Evolutionary conservation across 1,140 invertebrate genomes (phyloP), one percentile per base, ranked within the genome.

Genomic region (Venustaconcha ellipsiformis): DNA sequence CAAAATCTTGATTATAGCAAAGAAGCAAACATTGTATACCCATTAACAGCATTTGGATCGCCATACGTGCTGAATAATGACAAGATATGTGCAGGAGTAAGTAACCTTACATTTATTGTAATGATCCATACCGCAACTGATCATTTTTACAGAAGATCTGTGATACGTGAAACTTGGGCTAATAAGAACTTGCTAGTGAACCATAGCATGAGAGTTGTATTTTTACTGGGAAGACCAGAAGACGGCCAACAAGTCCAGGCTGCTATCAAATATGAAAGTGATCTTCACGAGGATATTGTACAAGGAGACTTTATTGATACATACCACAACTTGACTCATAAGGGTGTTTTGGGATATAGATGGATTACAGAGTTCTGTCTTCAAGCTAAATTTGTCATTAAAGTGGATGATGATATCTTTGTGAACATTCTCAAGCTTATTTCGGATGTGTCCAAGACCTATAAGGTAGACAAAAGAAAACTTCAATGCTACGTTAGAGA

Each of bases 271-370:
- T 82, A 90, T 20, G 95, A 97, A 87, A 92, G 92, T 81, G 82
- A 79, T 1, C 78, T 84, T 1, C 92, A 93, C 82, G 88, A 91
- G n/a, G 96, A 97, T 84, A 91, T 96, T 72, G 92, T 96, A 56
- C 94, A 95, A 89, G 94, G 94, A 18, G 93, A 92, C 80, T 96
- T 96, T 87, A 75, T 92, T 15, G 95, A 97, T 90, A 91, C 92
- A 20, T 96, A 96, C 85, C 92, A 93, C 76, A 96, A 96, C 88
- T 92, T 96, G 89, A 96, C 95, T 1, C 95, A 95, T 83, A 97
- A 97, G 88, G 94, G 95, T 96, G 95, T 30, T 30, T 30, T 30
- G 26, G 26, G 26, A 30, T 30, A 30, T 30, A 30, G 26, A 30
- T 30, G 26, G 94, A 92, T 93, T 63, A 91, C 92, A 14, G 92